These are phyloP conservation scores for Cataglyphis altisquamis DNA, from an alignment of 2,888 invertebrate species.

Conservation along the genomic window DNA sequence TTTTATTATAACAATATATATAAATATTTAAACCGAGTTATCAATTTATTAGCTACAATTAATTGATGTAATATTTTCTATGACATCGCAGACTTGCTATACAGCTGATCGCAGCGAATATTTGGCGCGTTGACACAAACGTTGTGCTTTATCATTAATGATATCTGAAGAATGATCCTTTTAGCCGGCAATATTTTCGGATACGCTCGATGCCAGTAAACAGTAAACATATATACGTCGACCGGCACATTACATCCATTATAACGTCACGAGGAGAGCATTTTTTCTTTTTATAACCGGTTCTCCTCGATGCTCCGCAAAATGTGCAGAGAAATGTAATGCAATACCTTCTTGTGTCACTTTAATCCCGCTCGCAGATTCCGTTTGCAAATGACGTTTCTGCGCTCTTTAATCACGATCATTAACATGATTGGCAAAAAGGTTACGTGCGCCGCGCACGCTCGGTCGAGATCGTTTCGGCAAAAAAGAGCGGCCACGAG, in stretches of 20 bases:
- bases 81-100: not conserved
- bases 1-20: not conserved
- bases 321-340: constrained; percentile 30
- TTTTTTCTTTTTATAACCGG: constrained; percentile 18
- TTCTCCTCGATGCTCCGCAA: constrained; percentile 20
- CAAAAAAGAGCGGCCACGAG: constrained; percentile 31
- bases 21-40: not conserved
- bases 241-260: not conserved
- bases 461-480: constrained; percentile 26
- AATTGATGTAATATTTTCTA: not conserved
- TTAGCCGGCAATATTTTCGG: not conserved
- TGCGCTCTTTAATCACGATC: constrained; percentile 42
- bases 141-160: not conserved
- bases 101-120: not conserved
- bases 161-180: constrained; percentile 15
- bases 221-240: not conserved
- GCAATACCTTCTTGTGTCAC: constrained; percentile 41
- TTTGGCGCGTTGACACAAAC: not conserved
- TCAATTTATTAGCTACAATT: not conserved
- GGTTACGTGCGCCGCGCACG: constrained; percentile 33
- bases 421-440: constrained; percentile 47
- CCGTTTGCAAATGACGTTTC: constrained; percentile 39
- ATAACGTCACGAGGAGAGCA: not conserved
- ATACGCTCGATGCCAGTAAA: not conserved
- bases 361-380: constrained; percentile 33